phyloP scores from a whole-genome alignment of 2,113 vertebrate species.

The Onychorhynchus coronatus region DNA sequence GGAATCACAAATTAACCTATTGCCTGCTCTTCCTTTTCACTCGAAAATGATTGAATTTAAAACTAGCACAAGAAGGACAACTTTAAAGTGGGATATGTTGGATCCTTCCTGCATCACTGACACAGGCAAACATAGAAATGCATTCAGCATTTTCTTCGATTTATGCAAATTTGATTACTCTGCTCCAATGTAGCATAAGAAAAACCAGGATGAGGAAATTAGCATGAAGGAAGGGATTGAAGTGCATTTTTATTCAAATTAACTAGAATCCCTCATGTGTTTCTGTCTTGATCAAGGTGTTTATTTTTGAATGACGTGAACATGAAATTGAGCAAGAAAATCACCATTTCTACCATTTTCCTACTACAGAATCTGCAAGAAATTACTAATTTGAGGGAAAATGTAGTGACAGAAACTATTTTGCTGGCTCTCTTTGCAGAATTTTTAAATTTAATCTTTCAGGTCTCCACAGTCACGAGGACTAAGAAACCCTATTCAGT shows the following conservation, averaged over 20 bases:
- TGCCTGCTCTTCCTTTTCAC: neutral
- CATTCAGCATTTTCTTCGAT: slow-evolving; percentile 6
- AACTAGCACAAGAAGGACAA: neutral
- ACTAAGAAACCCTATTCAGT: neutral
- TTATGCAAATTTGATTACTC: slow-evolving; percentile 43
- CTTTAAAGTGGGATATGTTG: neutral
- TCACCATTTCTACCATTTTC: neutral
- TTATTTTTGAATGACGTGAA: slow-evolving; percentile 7
- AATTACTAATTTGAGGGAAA: neutral
- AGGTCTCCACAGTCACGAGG: neutral
- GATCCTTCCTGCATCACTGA: neutral
- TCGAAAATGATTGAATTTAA: neutral
- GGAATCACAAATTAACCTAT: neutral
- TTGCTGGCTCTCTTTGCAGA: neutral
- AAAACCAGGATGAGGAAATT: neutral
- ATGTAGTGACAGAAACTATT: neutral
- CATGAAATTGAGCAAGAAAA: neutral
- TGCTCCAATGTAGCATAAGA: neutral
- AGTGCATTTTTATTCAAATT: slow-evolving; percentile 42
- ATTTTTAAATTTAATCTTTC: neutral
- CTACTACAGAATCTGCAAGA: neutral
- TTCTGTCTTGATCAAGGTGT: neutral
- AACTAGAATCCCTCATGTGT: neutral
- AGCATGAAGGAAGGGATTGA: neutral
- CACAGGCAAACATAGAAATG: neutral